Conservation (phyloP, 2,113 vertebrate genomes). For the Buteo buteo region DNA sequence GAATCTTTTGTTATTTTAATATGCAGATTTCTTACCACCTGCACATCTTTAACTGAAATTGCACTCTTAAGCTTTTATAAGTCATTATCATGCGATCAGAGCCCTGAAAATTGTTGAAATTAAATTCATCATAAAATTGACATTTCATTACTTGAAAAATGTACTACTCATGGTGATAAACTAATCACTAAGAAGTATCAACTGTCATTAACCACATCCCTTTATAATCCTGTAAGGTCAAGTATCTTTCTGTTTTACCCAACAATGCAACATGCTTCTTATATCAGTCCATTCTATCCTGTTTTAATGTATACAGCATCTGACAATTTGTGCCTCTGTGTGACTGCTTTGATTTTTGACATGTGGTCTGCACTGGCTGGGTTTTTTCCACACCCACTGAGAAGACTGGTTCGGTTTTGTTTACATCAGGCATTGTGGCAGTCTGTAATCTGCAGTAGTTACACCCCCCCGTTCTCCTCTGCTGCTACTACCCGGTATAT, state of each 20-base stretch:
- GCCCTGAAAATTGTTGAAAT: background rate
- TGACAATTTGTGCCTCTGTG: background rate
- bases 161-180: background rate
- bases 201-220: background rate
- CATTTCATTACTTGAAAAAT: background rate
- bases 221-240: background rate
- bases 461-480: background rate
- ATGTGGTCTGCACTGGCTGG: background rate
- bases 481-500: background rate
- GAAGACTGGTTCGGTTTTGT: background rate
- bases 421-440: background rate
- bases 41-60: constrained; percentile 10
- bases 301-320: background rate
- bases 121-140: background rate
- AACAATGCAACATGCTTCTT: background rate
- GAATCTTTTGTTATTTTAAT: background rate
- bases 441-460: background rate
- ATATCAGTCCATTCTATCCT: background rate
- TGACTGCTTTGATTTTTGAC: background rate
- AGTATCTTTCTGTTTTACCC: background rate
- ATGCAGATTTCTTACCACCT: background rate
- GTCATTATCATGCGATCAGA: background rate
- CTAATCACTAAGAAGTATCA: background rate
- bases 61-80: background rate
- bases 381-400: background rate